Evolutionary conservation across 2,113 vertebrate genomes (phyloP), one percentile per base, ranked within the genome.

Genomic region (Panthera leo): DNA sequence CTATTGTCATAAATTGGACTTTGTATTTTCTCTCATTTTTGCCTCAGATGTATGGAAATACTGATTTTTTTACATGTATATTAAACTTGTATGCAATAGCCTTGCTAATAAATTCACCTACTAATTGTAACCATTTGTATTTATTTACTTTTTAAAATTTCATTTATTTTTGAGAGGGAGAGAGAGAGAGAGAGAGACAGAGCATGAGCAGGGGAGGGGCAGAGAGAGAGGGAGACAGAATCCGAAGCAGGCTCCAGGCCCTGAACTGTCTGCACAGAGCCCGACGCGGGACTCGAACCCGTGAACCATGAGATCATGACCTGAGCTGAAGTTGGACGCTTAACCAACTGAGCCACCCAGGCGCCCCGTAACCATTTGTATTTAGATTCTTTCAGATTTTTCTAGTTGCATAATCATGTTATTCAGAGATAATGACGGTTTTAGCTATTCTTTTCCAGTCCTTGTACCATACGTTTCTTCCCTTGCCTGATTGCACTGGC

Each of bases 71-170:
- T 34, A 29, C 48, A 25, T 16, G 21, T n/a, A 84, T 31, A 42
- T 48, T 27, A 51, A 84, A 75, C 55, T 89, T 65, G 55, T 7
- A 67, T 14, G 73, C 68, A 89, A 61, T 7, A 14, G 18, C 55
- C 42, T 61, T 84, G 93, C n/a, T 94, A 13, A 75, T 94, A 9
- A 65, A 83, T 31, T 19, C 68, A 53, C 86, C 86, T n/a, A 45
- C 79, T 83, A 45, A 42, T 6, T 48, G 27, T 13, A 65, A 31
- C 27, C 67, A 42, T 42, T 61, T 61, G 58, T 61, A 61, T 61
- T 61, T 61, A 8, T 61, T 61, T 61, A 8, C 23, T 61, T 61
- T 14, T 61, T 61, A 23, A 61, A 23, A 1, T 7, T 61, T 61
- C 23, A 51, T 51, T 51, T 51, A 61, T 61, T 61, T 61, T 61